phyloP scores from a whole-genome alignment of 1,140 invertebrate genomes.

The Araneus ventricosus region DNA sequence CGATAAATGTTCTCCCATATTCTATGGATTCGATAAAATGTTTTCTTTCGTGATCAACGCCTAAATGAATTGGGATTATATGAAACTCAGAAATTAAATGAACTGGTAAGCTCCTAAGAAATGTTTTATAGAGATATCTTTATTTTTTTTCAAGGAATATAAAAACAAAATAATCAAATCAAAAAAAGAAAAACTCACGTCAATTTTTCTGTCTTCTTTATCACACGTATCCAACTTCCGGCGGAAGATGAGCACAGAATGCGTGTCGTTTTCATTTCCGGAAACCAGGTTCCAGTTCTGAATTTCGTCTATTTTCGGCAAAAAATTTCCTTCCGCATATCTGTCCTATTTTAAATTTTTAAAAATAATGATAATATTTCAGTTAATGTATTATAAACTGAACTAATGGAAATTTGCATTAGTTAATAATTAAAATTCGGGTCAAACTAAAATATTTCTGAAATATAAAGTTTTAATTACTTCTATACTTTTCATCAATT shows the following conservation, averaged over 20 bases:
- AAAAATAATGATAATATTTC: background rate
- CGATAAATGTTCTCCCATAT: no score
- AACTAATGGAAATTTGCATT: no score
- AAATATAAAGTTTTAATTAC: no score
- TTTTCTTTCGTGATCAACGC: no score
- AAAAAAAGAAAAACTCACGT: slow-evolving; percentile 49
- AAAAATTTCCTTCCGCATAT: slow-evolving; percentile 76
- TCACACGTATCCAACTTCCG: slow-evolving; percentile 78
- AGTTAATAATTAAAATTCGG: no score
- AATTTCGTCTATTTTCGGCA: slow-evolving; percentile 77
- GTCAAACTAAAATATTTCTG: no score
- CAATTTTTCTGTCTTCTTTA: slow-evolving; percentile 73
- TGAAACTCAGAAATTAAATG: no score
- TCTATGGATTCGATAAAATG: no score
- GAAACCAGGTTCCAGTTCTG: slow-evolving; percentile 77
- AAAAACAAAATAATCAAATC: background rate
- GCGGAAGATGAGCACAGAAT: slow-evolving; percentile 77
- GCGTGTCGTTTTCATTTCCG: slow-evolving; percentile 77
- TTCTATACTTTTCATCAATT: no score
- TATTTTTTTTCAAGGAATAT: background rate
- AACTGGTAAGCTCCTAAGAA: no score
- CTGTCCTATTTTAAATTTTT: slow-evolving; percentile 76
- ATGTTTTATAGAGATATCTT: background rate
- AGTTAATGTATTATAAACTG: no score
- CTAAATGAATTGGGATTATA: no score